Evolutionary conservation across 2,888 invertebrate genomes (phyloP).

Genomic region (Dusona sp.): DNA sequence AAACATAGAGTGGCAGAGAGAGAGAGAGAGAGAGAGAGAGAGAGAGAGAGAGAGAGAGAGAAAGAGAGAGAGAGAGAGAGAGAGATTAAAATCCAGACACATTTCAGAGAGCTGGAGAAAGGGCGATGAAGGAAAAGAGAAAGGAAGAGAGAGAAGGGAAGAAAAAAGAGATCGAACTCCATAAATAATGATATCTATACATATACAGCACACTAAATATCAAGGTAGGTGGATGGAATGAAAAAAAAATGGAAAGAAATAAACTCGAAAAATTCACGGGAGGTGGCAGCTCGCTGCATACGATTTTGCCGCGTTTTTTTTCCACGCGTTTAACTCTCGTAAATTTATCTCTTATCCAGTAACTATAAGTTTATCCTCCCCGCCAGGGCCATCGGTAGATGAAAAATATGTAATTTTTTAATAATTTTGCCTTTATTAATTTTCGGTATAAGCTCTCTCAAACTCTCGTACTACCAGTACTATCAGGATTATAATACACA

Average conservation of each 20-base stretch:
- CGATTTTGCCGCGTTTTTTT: slow-evolving; percentile 45
- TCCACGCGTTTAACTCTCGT: slow-evolving; percentile 28
- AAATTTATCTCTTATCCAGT: not conserved
- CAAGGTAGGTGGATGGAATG: slow-evolving; percentile 46
- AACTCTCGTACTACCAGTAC: slow-evolving; percentile 18
- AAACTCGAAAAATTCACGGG: slow-evolving; percentile 60
- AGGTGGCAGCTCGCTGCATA: slow-evolving; percentile 40
- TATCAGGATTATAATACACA: slow-evolving; percentile 33
- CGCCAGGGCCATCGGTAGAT: slow-evolving; percentile 74
- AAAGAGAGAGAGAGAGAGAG: slow-evolving; percentile 38
- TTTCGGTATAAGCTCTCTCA: slow-evolving; percentile 69
- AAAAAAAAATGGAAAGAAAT: slow-evolving; percentile 62
- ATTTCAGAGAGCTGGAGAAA: not conserved
- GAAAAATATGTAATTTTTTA: slow-evolving; percentile 82
- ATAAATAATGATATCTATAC: not conserved
- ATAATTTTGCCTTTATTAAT: slow-evolving; percentile 83
- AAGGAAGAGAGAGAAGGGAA: slow-evolving; percentile 18
- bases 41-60: too few relatives aligned
- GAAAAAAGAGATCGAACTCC: slow-evolving; percentile 3
- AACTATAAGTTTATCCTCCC: not conserved
- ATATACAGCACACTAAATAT: not conserved
- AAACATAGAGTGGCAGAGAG: too few relatives aligned
- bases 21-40: too few relatives aligned
- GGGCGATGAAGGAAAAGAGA: not conserved
- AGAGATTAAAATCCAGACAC: slow-evolving; percentile 3